Evolutionary conservation across 2,797 vertebrate species (phyloP).

Genomic region (Heliangelus exortis): DNA sequence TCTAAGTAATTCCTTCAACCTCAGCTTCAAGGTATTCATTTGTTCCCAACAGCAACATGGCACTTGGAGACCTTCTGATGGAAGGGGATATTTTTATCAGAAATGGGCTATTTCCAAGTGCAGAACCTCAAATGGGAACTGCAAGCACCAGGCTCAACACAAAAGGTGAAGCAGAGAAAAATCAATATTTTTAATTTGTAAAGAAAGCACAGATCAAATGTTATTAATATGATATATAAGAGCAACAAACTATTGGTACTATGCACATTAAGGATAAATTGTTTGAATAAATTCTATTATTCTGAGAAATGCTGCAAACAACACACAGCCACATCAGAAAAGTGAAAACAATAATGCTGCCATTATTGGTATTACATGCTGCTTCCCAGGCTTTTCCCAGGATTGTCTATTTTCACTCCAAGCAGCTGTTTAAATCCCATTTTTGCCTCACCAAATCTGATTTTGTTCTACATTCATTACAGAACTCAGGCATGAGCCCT

Average conservation of each 20-base stretch:
- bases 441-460: not conserved
- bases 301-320: conserved; percentile 76
- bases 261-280: conserved; percentile 61
- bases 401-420: conserved; percentile 21
- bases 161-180: conserved; percentile 63
- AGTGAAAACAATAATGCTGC: conserved; percentile 75
- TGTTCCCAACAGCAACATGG: not conserved
- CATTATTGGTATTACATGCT: conserved; percentile 33
- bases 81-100: not conserved
- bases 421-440: not conserved
- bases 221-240: conserved; percentile 75
- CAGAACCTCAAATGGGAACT: not conserved
- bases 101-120: conserved; percentile 10
- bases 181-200: conserved; percentile 76
- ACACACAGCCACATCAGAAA: conserved; percentile 67
- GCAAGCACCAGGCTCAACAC: conserved; percentile 30
- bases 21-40: not conserved
- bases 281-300: conserved; percentile 77
- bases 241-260: conserved; percentile 68
- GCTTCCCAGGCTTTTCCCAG: conserved; percentile 56
- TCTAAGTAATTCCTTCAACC: no score
- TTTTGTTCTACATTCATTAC: not conserved
- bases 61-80: not conserved
- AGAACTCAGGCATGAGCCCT: not conserved
- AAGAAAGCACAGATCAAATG: conserved; percentile 71